Base-by-base conservation (phyloP, 2,888 invertebrate genomes). In the Brachypterus glaber region DNA sequence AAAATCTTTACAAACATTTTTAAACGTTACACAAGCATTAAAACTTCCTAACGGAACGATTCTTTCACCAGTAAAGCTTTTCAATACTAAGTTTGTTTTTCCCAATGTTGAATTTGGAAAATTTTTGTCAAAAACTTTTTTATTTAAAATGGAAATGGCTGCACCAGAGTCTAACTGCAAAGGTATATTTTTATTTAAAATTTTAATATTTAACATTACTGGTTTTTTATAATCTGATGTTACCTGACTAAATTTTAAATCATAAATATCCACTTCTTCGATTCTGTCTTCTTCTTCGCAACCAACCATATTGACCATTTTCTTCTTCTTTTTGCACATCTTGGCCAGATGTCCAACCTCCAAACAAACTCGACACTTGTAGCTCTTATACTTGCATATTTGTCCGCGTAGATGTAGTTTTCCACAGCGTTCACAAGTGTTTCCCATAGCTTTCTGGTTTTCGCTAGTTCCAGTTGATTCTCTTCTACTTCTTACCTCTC, bases 341-440 rank as follows among this genome's bases (percentile, higher is more conserved):
- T 30, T 30, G 3, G 30, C 30, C 9, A 30, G 16, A 30, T 30
- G 30, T 4, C 30, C 30, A 9, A 11, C 16, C 16, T 30, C 9
- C 4, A 7, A 3, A 30, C 30, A 30, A 7, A 7, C 12, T 4
- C 15, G 3, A n/a, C 30, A 30, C 4, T 9, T 11, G 9, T 30
- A 30, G 16, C 12, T 15, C n/a, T 4, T 15, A 13, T 13, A 30
- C 15, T 30, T 30, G 15, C 30, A 30, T 5, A n/a, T 29, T 29
- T 29, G 29, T 9, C 16, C 9, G 16, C 9, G 7, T 7, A 7
- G 3, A 14, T 30, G 30, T 4, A 14, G 9, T 12, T 30, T 30
- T 3, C 30, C 30, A 30, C 30, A 30, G n/a, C 30, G n/a, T 9
- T 11, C 15, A 15, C 30, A 30, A 11, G n/a, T n/a, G n/a, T n/a